Percentiles rank a stretch among this genome's conserved stretches.
Conservation (phyloP, 2,888 invertebrate genomes). For the Drosophila nigritarsus region DNA sequence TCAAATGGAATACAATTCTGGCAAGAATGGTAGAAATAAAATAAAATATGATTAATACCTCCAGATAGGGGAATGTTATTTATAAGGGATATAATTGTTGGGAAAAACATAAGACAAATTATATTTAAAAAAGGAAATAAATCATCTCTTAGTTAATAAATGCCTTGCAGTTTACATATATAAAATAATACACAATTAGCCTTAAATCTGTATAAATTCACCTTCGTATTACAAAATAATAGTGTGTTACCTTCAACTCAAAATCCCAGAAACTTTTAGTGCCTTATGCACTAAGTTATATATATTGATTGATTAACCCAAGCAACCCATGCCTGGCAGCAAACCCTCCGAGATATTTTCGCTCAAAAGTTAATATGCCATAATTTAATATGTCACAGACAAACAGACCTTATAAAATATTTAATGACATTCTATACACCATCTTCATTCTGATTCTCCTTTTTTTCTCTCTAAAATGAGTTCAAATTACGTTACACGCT, state of each 20-base stretch:
- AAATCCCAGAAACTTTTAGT: background rate
- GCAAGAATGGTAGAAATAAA: background rate
- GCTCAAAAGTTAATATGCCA: conserved; percentile 60
- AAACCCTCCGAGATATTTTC: conserved; percentile 8
- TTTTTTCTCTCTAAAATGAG: conserved; percentile 34
- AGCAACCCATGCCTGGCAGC: conserved; percentile 8
- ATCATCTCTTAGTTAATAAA: background rate
- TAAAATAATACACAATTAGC: background rate
- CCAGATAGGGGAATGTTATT: background rate
- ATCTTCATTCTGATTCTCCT: conserved; percentile 2
- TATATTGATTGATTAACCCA: conserved; percentile 49
- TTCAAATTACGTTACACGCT: conserved; percentile 58
- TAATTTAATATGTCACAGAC: conserved; percentile 45
- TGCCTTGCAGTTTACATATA: background rate
- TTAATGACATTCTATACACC: conserved; percentile 6
- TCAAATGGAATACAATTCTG: conserved; percentile 5
- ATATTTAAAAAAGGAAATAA: background rate
- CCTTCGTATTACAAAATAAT: background rate
- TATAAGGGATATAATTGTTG: background rate
- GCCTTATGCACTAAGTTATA: background rate
- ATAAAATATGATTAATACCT: no score
- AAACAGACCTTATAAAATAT: conserved; percentile 26
- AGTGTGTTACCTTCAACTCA: background rate
- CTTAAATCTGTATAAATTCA: background rate
- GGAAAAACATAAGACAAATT: background rate